Conservation (phyloP, 1,140 invertebrate species). For the Saccostrea echinata region DNA sequence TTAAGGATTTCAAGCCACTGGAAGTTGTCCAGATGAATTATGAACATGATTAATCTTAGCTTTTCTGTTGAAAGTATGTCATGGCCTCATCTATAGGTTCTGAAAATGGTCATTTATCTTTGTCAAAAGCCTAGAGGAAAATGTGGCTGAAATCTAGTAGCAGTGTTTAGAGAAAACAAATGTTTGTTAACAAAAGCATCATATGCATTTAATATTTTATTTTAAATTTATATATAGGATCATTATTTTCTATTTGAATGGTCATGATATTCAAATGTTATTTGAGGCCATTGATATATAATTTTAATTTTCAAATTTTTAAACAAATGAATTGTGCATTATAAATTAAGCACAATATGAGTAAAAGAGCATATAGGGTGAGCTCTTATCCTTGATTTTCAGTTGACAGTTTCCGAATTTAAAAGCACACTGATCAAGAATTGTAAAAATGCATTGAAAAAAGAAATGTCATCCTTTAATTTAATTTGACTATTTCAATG, state of each 20-base stretch:
- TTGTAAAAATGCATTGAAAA: slow-evolving; percentile 1
- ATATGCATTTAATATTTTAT: no score
- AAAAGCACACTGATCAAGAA: neutral
- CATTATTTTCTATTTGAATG: no score
- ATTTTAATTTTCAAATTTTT: no score
- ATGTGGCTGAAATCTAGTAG: neutral
- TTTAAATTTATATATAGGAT: no score
- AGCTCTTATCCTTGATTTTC: neutral
- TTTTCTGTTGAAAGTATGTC: neutral
- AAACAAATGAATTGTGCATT: no score
- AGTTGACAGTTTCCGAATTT: neutral
- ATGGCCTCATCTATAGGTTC: neutral
- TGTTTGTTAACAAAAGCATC: no score
- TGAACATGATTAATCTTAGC: slow-evolving; percentile 24
- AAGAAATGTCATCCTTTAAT: slow-evolving; percentile 18
- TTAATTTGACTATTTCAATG: neutral
- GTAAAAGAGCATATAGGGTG: neutral
- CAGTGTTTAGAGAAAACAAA: no score
- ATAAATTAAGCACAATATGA: neutral
- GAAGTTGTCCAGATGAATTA: slow-evolving; percentile 23
- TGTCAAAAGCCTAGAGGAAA: neutral
- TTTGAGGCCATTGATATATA: no score
- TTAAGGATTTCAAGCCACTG: slow-evolving; percentile 16
- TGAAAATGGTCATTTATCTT: slow-evolving; percentile 29
- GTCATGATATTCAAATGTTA: no score